A percentile compares a stretch with the other conserved stretches of the same genome.
phyloP scores from a whole-genome alignment of 1,140 invertebrate species.

The Hermetia illucens region DNA sequence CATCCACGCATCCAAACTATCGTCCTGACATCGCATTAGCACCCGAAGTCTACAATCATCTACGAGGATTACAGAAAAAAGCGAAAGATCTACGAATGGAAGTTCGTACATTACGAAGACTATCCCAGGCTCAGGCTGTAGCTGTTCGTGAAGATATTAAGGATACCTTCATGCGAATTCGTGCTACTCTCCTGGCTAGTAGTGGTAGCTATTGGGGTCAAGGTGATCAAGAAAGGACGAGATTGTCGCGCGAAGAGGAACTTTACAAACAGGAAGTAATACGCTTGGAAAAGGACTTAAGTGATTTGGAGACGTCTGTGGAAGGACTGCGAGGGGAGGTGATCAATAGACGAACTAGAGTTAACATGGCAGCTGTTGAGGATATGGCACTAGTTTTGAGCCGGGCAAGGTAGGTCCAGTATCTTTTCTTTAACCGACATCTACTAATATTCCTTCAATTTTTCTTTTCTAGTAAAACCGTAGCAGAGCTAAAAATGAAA shows the following conservation, averaged over 20 bases:
- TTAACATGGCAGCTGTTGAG: conserved; percentile 94
- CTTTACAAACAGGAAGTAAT: conserved; percentile 83
- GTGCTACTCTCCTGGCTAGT: conserved; percentile 48
- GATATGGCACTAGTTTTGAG: conserved; percentile 87
- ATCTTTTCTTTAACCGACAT: conserved; percentile 10
- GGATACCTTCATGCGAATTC: conserved; percentile 75
- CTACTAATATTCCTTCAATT: not conserved
- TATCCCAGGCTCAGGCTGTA: conserved; percentile 82
- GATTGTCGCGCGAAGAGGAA: conserved; percentile 64
- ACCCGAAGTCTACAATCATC: conserved; percentile 75
- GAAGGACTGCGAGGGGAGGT: conserved; percentile 90
- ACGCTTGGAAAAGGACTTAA: conserved; percentile 80
- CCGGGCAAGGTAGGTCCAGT: conserved; percentile 49
- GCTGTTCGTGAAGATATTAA: conserved; percentile 81
- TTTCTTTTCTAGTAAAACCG: conserved; percentile 60
- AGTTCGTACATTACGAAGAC: conserved; percentile 66
- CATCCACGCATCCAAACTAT: conserved; percentile 35
- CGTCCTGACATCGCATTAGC: conserved; percentile 50
- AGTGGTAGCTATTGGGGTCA: conserved; percentile 43
- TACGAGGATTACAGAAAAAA: conserved; percentile 72
- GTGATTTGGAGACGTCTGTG: conserved; percentile 85
- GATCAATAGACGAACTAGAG: conserved; percentile 83
- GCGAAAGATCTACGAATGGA: conserved; percentile 80
- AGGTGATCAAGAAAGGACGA: conserved; percentile 31
- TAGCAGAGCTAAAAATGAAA: conserved; percentile 83